phyloP scores from a whole-genome alignment of 2,888 invertebrate genomes.

The Diarsia dahlii region DNA sequence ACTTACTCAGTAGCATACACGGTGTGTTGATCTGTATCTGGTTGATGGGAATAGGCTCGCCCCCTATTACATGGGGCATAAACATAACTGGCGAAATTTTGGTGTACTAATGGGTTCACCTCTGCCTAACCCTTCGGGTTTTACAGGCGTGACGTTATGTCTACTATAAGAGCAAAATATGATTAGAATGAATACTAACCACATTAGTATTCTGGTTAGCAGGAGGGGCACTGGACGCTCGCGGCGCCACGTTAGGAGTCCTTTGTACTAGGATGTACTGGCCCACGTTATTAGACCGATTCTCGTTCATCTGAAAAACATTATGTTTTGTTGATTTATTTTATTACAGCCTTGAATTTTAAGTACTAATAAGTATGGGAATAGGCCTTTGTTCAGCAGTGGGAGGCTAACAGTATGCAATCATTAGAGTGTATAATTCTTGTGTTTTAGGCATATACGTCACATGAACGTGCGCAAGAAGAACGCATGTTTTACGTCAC shows the following conservation, averaged over 20 bases:
- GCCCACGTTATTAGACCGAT: conserved; percentile 92
- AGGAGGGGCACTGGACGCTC: conserved; percentile 96
- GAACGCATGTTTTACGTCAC: conserved; percentile 26
- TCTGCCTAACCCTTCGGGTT: too few relatives aligned
- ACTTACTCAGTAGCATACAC: too few relatives aligned
- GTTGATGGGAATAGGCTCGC: too few relatives aligned
- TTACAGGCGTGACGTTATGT: too few relatives aligned
- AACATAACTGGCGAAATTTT: too few relatives aligned
- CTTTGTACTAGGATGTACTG: conserved; percentile 96
- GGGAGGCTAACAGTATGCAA: not conserved
- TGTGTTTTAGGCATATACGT: not conserved
- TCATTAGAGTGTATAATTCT: not conserved
- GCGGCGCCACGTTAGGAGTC: conserved; percentile 93
- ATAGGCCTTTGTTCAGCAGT: not conserved
- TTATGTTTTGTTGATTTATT: not conserved
- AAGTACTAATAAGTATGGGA: not conserved
- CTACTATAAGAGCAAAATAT: not conserved
- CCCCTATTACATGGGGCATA: too few relatives aligned
- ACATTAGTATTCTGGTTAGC: conserved; percentile 91
- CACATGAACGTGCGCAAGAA: not conserved
- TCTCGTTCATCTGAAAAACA: conserved; percentile 90
- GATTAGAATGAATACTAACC: conserved; percentile 73
- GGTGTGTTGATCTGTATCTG: too few relatives aligned
- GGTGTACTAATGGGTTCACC: too few relatives aligned
- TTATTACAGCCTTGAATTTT: not conserved